phyloP scores from a whole-genome alignment of 2,113 vertebrate species.

The Carollia perspicillata region DNA sequence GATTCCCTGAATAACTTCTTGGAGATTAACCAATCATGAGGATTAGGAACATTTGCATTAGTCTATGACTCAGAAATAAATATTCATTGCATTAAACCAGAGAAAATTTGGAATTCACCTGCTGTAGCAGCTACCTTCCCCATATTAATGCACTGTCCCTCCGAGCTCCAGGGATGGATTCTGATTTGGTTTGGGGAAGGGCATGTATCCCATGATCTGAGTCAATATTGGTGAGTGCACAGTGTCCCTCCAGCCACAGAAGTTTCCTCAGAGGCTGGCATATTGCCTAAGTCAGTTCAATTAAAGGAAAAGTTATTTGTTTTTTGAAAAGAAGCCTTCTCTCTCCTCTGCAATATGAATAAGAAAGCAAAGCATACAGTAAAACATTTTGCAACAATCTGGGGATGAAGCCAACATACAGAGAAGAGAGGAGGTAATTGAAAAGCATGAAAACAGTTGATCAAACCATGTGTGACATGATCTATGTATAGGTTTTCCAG shows the following conservation, averaged over 20 bases:
- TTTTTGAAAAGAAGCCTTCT: slow-evolving; percentile 7
- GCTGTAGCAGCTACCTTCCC: not conserved
- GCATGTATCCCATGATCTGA: slow-evolving; percentile 6
- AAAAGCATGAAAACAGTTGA: not conserved
- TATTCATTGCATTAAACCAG: not conserved
- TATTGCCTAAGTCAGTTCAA: not conserved
- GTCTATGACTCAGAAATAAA: slow-evolving; percentile 37
- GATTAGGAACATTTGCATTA: not conserved
- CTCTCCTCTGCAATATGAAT: not conserved
- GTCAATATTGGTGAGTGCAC: not conserved
- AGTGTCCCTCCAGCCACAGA: not conserved
- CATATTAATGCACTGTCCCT: not conserved
- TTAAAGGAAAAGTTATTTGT: slow-evolving; percentile 17
- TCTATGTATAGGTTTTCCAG: not conserved
- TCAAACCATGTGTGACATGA: not conserved
- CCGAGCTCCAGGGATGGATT: not conserved
- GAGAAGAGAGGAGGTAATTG: not conserved
- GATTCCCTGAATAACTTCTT: not conserved
- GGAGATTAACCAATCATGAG: not conserved
- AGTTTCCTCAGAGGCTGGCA: not conserved
- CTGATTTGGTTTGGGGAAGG: not conserved
- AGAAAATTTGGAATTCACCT: slow-evolving; percentile 1
- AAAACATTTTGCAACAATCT: not conserved
- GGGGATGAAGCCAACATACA: not conserved
- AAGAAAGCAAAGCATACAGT: not conserved